Evolutionary conservation across 2,888 invertebrate species (phyloP), one percentile per base, ranked within the genome.

Genomic region (Mesorhabditis sp.): DNA sequence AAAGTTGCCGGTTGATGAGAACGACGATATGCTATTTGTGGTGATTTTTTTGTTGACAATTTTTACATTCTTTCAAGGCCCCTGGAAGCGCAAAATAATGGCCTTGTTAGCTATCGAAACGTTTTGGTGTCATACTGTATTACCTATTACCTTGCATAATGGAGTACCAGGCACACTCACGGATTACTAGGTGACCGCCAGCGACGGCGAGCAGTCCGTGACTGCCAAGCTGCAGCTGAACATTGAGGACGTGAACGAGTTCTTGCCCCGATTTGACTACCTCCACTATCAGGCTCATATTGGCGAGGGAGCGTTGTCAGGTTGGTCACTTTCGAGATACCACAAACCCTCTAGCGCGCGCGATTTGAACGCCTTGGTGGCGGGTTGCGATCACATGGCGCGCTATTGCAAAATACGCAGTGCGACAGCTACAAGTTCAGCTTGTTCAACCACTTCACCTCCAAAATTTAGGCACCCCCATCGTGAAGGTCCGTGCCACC

Each of bases 231-330:
- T 84, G 1, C 75, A 78, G 67, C 68, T 83, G 15, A 80, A 82
- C 41, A 72, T 83, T 41, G 71, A 75, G n/a, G 82, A 85, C 61
- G 82, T 77, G 43, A 79, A 84, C 71, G 84, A 83, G 67, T 81
- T 77, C 70, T 45, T 67, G 15, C 84, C 84, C 2, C 69, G 72
- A 65, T 84, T 85, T 63, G 72, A 70, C 7, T 74, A 76, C 58
- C 7, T 50, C 10, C 58, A 50, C 2, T 50, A 50, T 50, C 58
- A 50, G 58, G 58, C 58, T 2, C 58, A 50, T n/a, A 50, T 50
- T 50, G 58, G 58, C n/a, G 58, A 50, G n/a, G 58, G 10, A 1
- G 58, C 58, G 7, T 2, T 50, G n/a, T 2, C 58, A 10, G 58
- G 58, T 50, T 13, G 28, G 28, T 28, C 2, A 28, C 1, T 2